Evolutionary conservation across 1,140 invertebrate species (phyloP).

Genomic region (Idris sp.): DNA sequence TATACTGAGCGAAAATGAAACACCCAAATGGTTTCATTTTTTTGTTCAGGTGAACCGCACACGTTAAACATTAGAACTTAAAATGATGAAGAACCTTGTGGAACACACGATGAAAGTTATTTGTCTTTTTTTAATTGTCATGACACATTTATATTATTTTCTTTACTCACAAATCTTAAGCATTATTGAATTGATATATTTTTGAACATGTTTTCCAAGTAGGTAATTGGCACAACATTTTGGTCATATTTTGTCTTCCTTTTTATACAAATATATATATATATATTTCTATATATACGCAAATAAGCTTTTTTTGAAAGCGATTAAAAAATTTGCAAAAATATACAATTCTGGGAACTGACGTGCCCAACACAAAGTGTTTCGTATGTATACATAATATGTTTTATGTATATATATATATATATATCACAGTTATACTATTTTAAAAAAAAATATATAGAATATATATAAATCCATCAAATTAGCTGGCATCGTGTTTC

Average conservation of each 20-base stretch:
- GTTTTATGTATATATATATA: slow-evolving; percentile 30
- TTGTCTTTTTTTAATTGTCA: too few species aligned
- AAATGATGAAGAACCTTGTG: too few species aligned
- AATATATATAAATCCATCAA: slow-evolving; percentile 12
- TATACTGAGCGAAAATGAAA: slow-evolving; percentile 25
- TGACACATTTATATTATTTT: too few species aligned
- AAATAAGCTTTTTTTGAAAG: slow-evolving; percentile 11
- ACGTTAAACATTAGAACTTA: too few species aligned
- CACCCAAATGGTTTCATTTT: too few species aligned
- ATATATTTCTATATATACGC: slow-evolving; percentile 15
- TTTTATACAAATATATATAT: slow-evolving; percentile 28
- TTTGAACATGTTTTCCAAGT: background rate
- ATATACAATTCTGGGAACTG: slow-evolving; percentile 29
- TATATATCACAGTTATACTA: too few species aligned
- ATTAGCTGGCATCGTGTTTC: slow-evolving; percentile 1
- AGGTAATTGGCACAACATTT: slow-evolving; percentile 28
- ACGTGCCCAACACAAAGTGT: slow-evolving; percentile 17
- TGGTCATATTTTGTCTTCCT: too few species aligned
- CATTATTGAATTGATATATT: slow-evolving; percentile 16
- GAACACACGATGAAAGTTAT: too few species aligned
- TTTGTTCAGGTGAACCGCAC: too few species aligned
- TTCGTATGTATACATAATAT: too few species aligned
- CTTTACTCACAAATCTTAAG: too few species aligned
- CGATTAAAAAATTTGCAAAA: slow-evolving; percentile 31
- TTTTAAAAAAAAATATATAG: slow-evolving; percentile 13